Base-by-base conservation (phyloP, 2,797 vertebrate species). In the Gorsachius magnificus region DNA sequence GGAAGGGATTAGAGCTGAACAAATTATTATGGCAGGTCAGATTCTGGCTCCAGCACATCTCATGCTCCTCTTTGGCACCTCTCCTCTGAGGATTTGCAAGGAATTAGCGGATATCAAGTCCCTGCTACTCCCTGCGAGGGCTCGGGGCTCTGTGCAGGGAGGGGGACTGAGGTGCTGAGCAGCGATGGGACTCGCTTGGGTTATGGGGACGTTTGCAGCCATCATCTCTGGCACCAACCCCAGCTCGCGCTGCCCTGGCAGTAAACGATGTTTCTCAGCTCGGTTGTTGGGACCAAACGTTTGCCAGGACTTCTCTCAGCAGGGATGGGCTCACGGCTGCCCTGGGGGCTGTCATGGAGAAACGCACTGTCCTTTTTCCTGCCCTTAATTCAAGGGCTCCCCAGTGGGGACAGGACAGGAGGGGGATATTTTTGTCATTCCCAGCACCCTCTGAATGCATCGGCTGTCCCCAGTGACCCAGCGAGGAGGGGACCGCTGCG, bases 1-100 rank as follows among this genome's bases (percentile, higher is more conserved):
- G 93, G 83, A 94, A 88, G 71, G 93, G 91, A 90, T 83, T 64
- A 69, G 71, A 80, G 83, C 63, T 63, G 86, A 71, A 29, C 68
- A 78, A 82, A 90, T 83, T 25, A 26, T 58, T 16, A n/a, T 29
- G 60, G 76, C 60, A 87, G 76, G 71, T 71, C 1, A 3, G 72
- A 63, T 78, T 24, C 79, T 57, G 63, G 79, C 66, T 74, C 57
- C 43, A 17, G 89, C 51, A 5, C 54, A 16, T 57, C 78, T 63
- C 38, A 10, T 1, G 11, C 77, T 74, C 51, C 61, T 80, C 84
- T 45, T 80, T 14, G 64, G 84, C 82, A 72, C 51, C 57, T 75
- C 57, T 88, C 60, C 85, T 74, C 56, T 0, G 1, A 77, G 74
- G 78, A 77, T 87, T 84, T 69, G 78, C 41, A 18, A 46, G 78